Evolutionary conservation across 2,113 vertebrate species (phyloP), one percentile per base, ranked within the genome.

Genomic region (Bubo bubo): DNA sequence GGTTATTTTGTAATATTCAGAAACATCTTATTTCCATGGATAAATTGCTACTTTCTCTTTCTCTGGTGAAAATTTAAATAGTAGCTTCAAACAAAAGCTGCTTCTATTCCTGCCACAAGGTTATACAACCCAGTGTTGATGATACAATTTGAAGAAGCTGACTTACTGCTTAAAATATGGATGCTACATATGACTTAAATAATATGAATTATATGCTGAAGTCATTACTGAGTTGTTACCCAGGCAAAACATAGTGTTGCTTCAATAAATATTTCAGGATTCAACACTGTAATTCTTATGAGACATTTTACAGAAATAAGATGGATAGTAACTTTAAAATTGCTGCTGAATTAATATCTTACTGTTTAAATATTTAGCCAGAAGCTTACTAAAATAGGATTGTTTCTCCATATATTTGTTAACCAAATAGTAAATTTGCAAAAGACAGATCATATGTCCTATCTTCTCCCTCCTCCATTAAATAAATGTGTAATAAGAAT

Each of bases 51-150:
- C 89, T 94, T 95, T 93, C 89, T 70, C 71, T 79, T 94, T 96
- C 66, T 93, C 84, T 95, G 94, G 94, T 93, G 89, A 97, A 96
- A 93, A 95, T 96, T 97, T 95, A 97, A 97, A 97, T 94, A 84
- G 92, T 37, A 89, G 96, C 95, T 95, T 95, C 96, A 97, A 96
- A 96, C 88, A 96, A 95, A 95, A 95, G 77, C 84, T 97, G 91
- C 83, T 94, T 96, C 94, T 95, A 91, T 96, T 95, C 91, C 86
- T 96, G 81, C 94, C 94, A 95, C 91, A 95, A 94, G 81, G 89
- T 97, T 97, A 97, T 96, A 97, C 94, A 97, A 97, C 91, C 53
- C 74, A 89, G 45, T 76, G 92, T 72, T 95, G 96, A 95, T 95
- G 96, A 95, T 85, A 95, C 70, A 95, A 39, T 91, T 75, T 91